phyloP scores from a whole-genome alignment of 1,140 invertebrate genomes.

The Aphidius ervi region DNA sequence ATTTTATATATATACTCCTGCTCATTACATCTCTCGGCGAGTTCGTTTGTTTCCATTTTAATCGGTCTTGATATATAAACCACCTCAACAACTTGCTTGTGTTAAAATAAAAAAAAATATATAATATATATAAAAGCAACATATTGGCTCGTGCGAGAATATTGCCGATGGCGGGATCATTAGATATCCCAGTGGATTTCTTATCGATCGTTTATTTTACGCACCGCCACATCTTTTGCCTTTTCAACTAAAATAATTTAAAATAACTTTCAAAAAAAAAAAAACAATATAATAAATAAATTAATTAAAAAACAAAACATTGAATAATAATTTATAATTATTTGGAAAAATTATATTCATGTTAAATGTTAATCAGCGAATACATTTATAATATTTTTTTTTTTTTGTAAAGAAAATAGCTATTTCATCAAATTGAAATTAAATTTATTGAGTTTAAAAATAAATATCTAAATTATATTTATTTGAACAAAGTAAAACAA shows the following conservation, averaged over 20 bases:
- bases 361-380: no score
- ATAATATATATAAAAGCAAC: no score
- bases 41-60: constrained; percentile 46
- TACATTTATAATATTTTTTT: no score
- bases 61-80: constrained; percentile 26
- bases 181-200: constrained; percentile 17
- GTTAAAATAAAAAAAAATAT: no score
- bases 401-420: no score
- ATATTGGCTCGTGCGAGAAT: constrained; percentile 20
- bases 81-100: no score
- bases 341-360: no score
- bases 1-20: constrained; percentile 27
- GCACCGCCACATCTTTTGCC: not conserved
- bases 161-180: constrained; percentile 19
- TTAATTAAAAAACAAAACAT: not conserved
- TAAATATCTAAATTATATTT: no score
- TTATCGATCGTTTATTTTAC: constrained; percentile 17
- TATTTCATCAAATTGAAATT: no score
- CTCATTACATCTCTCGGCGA: constrained; percentile 38
- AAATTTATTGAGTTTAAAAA: no score
- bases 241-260: not conserved
- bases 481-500: no score
- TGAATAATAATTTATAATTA: no score
- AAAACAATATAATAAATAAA: constrained; percentile 4
- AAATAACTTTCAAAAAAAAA: not conserved